A percentile compares a stretch with the other conserved stretches of the same genome.
Evolutionary conservation across 2,888 invertebrate genomes (phyloP).

Genomic region (Clunio marinus): DNA sequence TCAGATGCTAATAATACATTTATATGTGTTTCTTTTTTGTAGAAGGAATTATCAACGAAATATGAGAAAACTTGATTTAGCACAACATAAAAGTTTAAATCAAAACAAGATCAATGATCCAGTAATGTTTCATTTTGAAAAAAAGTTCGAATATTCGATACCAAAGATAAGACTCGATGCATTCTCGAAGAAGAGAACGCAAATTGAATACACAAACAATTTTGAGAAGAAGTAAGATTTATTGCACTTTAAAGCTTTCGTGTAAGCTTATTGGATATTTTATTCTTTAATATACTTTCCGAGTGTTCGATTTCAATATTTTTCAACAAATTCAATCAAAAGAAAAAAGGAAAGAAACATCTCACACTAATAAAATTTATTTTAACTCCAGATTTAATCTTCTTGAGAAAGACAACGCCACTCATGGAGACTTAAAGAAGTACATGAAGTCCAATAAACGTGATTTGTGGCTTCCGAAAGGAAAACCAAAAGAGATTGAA

Average conservation of each 20-base stretch:
- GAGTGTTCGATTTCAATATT: not conserved
- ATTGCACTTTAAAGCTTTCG: not conserved
- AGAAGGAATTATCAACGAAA: conserved; percentile 48
- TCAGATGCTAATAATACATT: too few species aligned
- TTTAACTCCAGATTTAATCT: conserved; percentile 20
- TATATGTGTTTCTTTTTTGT: conserved; percentile 40
- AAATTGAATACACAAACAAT: conserved; percentile 41
- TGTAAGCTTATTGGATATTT: not conserved
- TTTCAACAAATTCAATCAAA: not conserved
- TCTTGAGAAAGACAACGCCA: conserved; percentile 27
- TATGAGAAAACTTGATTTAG: conserved; percentile 53
- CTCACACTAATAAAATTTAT: not conserved
- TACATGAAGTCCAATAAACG: conserved; percentile 17
- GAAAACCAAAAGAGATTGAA: conserved; percentile 45
- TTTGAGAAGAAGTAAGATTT: conserved; percentile 44
- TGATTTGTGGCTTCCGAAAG: conserved; percentile 41
- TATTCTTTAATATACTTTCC: not conserved
- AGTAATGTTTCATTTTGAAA: conserved; percentile 55
- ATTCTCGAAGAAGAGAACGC: conserved; percentile 61
- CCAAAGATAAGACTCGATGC: conserved; percentile 62
- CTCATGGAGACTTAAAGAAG: conserved; percentile 11
- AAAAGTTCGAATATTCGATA: conserved; percentile 60
- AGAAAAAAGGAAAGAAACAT: too few species aligned
- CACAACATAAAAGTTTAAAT: conserved; percentile 48
- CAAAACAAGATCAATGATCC: conserved; percentile 52